Base-by-base conservation (phyloP, 2,797 vertebrate genomes). In the Trachops cirrhosus region DNA sequence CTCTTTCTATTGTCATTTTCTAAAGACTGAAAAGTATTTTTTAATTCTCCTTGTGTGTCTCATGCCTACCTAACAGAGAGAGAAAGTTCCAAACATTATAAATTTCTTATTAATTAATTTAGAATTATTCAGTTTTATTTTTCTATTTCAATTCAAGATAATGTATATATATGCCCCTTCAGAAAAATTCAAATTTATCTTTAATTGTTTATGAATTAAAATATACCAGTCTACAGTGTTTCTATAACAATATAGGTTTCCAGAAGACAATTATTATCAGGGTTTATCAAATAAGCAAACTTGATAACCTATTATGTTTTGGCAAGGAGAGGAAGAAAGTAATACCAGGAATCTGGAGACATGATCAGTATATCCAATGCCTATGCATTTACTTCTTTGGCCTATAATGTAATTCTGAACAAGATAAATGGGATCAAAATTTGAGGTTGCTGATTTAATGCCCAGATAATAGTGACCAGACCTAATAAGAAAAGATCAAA, bases 121-220 rank as follows among this genome's bases (percentile, higher is more conserved):
- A 73, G 74, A 73, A 57, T 41, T 84, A 48, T 80, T 93, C n/a
- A 91, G 10, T 50, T 48, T 71, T 86, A 82, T 92, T 89, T 95
- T 48, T 50, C 57, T 44, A 75, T 44, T 74, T 82, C 26, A 54
- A 67, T n/a, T 22, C 22, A 37, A 54, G 3, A 19, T 84, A 85
- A 54, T 9, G 2, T 79, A 59, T 14, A 18, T 54, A 22, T 73
- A 39, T 74, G 15, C 5, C 26, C 12, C 48, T 95, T 74, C n/a
- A 91, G 21, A 78, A 77, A 21, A 92, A 54, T 50, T 64, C 8
- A 29, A 62, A 37, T 74, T 84, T 77, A 67, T 75, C 54, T 89
- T 68, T 59, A 85, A 6, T 7, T 86, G 4, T 29, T 89, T 59
- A 57, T 79, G 29, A 19, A 89, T 94, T 92, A 52, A 92, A 24